phyloP scores from a whole-genome alignment of 35 echinoderm and acorn worm species.

The Anneissia japonica region DNA sequence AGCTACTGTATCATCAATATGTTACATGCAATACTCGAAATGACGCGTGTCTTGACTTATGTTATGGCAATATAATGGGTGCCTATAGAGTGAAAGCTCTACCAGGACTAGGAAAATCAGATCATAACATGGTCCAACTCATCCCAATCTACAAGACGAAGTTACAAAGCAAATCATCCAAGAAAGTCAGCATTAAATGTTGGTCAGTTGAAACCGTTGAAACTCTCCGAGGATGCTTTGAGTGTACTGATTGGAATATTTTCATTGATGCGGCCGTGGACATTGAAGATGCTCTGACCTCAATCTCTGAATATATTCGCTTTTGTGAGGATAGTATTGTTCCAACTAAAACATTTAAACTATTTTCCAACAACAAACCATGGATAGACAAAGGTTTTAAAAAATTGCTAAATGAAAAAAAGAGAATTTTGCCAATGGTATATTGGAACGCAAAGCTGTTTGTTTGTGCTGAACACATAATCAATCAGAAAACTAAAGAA shows the following conservation, averaged over 20 bases:
- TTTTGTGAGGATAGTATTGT: neutral
- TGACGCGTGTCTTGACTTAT: constrained; percentile 4
- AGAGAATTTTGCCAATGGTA: neutral
- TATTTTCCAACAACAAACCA: neutral
- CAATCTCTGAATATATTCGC: neutral
- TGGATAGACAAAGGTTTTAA: neutral
- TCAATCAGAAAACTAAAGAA: too few relatives aligned
- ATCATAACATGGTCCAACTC: neutral
- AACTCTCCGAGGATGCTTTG: neutral
- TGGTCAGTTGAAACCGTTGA: neutral
- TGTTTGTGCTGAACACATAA: too few relatives aligned
- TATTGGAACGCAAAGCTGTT: too few relatives aligned
- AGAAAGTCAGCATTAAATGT: neutral
- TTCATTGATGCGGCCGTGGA: neutral
- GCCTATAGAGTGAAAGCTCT: neutral
- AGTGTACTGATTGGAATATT: neutral
- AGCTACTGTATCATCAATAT: constrained; percentile 7
- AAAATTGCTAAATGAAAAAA: neutral
- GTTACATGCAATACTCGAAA: constrained; percentile 6
- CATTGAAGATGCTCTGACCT: neutral
- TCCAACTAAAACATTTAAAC: neutral
- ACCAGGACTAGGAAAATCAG: neutral
- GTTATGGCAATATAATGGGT: constrained; percentile 9
- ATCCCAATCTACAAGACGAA: neutral
- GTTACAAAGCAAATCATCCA: neutral